Conservation (phyloP, 2,888 invertebrate species). For the Xylophagus ater region DNA sequence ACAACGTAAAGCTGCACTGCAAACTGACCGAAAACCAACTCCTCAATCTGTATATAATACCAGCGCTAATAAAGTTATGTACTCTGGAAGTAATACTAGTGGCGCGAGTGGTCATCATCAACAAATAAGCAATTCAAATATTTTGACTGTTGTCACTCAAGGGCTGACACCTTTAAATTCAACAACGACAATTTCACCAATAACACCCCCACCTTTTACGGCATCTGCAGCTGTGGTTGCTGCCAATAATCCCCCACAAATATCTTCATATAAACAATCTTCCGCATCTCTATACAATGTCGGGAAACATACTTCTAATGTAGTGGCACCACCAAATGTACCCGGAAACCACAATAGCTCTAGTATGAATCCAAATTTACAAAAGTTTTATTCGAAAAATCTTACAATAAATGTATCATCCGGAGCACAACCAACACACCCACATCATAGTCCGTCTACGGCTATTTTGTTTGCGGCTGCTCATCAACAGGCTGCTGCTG, state of each 20-base stretch:
- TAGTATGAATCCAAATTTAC: constrained; percentile 5
- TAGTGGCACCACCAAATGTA: constrained; percentile 22
- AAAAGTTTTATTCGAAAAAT: constrained; percentile 17
- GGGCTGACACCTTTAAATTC: constrained; percentile 37
- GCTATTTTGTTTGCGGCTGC: constrained; percentile 21
- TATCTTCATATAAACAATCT: constrained; percentile 12
- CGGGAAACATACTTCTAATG: constrained; percentile 13
- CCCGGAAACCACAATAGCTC: constrained; percentile 25
- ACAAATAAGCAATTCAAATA: constrained; percentile 24
- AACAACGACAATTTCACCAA: constrained; percentile 37
- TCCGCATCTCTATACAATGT: constrained; percentile 7
- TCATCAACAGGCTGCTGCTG: constrained; percentile 11
- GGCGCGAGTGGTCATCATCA: constrained; percentile 30
- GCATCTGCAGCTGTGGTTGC: not conserved
- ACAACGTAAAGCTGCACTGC: constrained; percentile 34
- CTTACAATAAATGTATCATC: constrained; percentile 15
- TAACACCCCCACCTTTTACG: constrained; percentile 30
- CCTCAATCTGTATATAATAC: no score
- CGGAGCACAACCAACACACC: not conserved
- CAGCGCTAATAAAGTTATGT: no score
- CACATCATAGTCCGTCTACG: constrained; percentile 16
- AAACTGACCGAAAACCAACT: constrained; percentile 18
- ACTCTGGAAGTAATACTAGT: constrained; percentile 31
- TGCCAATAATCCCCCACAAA: constrained; percentile 18
- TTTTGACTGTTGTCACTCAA: constrained; percentile 35